A percentile compares a stretch with the other conserved stretches of the same genome.
Evolutionary conservation across 2,113 vertebrate species (phyloP).

Genomic region (Marmota monax): DNA sequence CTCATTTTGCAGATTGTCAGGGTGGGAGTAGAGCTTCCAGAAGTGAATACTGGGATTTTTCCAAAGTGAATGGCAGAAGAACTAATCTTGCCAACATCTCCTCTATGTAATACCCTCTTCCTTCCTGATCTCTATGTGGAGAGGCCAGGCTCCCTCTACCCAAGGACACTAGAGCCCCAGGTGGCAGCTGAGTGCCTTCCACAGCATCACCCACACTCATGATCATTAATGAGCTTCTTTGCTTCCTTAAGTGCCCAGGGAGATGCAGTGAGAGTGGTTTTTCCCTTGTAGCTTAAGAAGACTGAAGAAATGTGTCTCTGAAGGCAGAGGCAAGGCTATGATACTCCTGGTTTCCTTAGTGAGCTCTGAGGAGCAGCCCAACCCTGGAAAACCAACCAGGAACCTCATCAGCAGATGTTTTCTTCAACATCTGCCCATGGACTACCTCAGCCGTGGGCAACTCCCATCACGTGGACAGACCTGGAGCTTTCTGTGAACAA

Average conservation of each 20-base stretch:
- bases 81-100: background rate
- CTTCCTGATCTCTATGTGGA: background rate
- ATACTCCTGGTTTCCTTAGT: fast-evolving
- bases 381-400: background rate
- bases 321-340: background rate
- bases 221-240: background rate
- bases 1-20: background rate
- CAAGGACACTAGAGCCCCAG: background rate
- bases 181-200: no score
- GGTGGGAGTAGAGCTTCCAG: background rate
- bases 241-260: background rate
- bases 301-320: background rate
- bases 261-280: background rate
- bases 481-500: background rate
- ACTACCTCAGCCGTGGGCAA: background rate
- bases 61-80: background rate
- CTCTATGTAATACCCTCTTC: background rate
- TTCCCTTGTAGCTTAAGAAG: background rate
- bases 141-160: background rate
- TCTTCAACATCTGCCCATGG: background rate
- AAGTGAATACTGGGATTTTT: background rate
- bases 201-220: no score
- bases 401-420: background rate
- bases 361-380: background rate
- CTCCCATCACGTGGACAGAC: background rate